Conservation (phyloP, 2,888 invertebrate species). For the Dendrolimus pini region DNA sequence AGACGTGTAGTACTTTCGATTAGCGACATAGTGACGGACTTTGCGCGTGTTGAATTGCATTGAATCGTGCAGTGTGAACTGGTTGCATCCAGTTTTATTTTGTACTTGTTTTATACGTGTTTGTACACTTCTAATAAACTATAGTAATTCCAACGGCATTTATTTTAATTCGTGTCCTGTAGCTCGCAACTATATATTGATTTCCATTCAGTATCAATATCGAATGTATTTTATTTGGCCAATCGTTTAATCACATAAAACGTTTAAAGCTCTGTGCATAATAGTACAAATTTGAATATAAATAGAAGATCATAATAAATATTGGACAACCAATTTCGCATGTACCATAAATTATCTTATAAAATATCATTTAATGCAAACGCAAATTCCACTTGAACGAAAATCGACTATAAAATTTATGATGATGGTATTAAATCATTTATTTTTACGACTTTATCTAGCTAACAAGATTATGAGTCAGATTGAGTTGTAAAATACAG, state of each 20-base stretch:
- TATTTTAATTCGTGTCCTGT: no score
- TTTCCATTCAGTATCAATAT: no score
- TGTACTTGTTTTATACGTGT: no score
- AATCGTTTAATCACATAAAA: not conserved
- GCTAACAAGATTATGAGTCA: not conserved
- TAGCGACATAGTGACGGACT: no score
- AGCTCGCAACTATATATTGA: no score
- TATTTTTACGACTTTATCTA: not conserved
- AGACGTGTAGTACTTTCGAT: no score
- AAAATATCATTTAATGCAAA: not conserved
- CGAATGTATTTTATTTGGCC: not conserved
- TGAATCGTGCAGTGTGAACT: no score
- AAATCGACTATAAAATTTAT: not conserved
- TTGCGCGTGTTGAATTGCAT: no score
- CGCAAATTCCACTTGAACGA: not conserved
- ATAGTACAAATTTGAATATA: not conserved
- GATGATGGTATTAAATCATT: not conserved
- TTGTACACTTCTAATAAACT: no score
- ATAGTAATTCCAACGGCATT: no score
- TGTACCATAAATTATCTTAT: not conserved
- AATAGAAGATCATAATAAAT: not conserved
- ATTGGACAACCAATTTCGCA: not conserved
- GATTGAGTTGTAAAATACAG: no score
- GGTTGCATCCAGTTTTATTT: no score
- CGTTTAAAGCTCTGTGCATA: not conserved